A percentile compares a stretch with the other conserved stretches of the same genome.
Conservation (phyloP, 2,888 invertebrate species). For the Muschampia plurimacula region DNA sequence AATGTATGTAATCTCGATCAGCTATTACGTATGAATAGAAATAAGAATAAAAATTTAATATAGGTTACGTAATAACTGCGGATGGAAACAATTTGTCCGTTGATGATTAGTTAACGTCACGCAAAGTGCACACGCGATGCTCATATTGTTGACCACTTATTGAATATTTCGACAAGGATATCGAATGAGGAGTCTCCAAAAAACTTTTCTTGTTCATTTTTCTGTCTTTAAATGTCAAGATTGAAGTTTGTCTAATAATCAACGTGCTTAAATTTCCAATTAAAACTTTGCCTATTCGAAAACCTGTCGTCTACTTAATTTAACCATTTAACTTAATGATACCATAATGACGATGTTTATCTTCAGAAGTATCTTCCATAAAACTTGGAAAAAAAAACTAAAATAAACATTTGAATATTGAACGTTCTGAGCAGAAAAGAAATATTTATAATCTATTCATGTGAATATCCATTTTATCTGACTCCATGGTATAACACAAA, state of each 20-base stretch:
- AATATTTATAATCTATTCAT: neutral
- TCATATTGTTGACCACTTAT: constrained; percentile 14
- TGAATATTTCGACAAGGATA: constrained; percentile 26
- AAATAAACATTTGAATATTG: neutral
- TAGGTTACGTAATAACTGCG: constrained; percentile 42
- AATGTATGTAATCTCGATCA: neutral
- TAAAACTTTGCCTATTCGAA: constrained; percentile 30
- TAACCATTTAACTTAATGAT: constrained; percentile 14
- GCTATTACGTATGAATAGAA: neutral
- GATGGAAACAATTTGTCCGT: constrained; percentile 62
- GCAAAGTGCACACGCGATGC: constrained; percentile 56
- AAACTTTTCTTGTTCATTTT: constrained; percentile 23
- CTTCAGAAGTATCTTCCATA: constrained; percentile 5
- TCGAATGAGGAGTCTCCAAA: constrained; percentile 1
- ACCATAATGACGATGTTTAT: constrained; percentile 14
- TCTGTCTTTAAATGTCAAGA: constrained; percentile 23
- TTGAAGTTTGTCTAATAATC: constrained; percentile 16
- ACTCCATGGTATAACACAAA: constrained; percentile 16
- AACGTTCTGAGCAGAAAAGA: neutral
- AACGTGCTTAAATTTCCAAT: constrained; percentile 34
- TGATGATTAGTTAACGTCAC: constrained; percentile 55
- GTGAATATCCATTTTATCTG: constrained; percentile 2
- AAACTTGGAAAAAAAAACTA: neutral
- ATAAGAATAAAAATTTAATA: constrained; percentile 16
- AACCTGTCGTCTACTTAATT: constrained; percentile 21